Percentiles rank a stretch among this genome's conserved stretches.
Evolutionary conservation across 2,888 invertebrate species (phyloP).

Genomic region (Hoplodrina blanda): DNA sequence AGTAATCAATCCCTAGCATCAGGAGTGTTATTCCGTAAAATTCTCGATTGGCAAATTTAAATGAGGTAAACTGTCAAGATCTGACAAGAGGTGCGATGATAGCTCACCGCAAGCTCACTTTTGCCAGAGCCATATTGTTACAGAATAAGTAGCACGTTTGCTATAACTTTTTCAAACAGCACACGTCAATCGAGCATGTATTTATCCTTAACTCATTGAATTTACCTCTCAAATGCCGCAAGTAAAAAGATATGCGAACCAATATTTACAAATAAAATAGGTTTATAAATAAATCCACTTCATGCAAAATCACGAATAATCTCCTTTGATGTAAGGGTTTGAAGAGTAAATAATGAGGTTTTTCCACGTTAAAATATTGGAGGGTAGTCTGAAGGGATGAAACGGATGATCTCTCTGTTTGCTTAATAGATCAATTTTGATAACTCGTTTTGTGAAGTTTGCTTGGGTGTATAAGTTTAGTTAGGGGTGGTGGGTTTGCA

Average conservation of each 20-base stretch:
- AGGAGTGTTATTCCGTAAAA: no score
- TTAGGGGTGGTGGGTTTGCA: constrained; percentile 9
- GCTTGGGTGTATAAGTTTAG: constrained; percentile 21
- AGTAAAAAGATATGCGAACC: constrained; percentile 36
- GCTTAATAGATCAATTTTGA: constrained; percentile 46
- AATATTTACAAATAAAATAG: constrained; percentile 47
- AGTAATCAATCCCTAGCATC: no score
- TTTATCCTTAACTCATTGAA: constrained; percentile 4
- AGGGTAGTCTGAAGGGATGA: constrained; percentile 17
- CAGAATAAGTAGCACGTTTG: background rate
- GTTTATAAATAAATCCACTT: constrained; percentile 27
- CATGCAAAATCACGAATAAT: constrained; percentile 52
- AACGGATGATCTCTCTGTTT: constrained; percentile 44
- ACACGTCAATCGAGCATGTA: background rate
- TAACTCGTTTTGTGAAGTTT: constrained; percentile 38
- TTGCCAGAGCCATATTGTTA: no score
- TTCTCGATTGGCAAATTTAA: no score
- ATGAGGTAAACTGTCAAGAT: no score
- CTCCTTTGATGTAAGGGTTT: constrained; percentile 48
- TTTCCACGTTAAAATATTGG: constrained; percentile 56
- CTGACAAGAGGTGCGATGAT: no score
- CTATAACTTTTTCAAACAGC: background rate
- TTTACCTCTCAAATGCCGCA: constrained; percentile 2
- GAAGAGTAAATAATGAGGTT: constrained; percentile 49
- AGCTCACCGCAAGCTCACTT: no score